Percentiles rank a stretch among this genome's conserved stretches.
These are phyloP conservation scores for Tribolium castaneum DNA, from an alignment of 1,140 invertebrate species.

Conservation along the genomic window DNA sequence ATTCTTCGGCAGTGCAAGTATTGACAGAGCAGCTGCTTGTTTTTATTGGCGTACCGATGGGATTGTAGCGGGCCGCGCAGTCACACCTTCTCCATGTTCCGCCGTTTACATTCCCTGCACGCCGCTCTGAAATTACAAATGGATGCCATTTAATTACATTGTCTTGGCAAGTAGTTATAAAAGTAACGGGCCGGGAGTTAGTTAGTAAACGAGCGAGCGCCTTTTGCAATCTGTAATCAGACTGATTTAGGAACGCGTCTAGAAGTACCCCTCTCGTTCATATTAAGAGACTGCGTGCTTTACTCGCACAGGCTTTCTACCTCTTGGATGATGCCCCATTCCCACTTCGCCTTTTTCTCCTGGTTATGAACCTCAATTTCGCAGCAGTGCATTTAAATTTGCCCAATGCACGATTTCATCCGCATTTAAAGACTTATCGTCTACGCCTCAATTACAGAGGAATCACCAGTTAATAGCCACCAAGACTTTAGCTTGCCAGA, in stretches of 20 bases:
- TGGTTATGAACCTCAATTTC: neutral
- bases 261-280: conserved; percentile 43
- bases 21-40: conserved; percentile 60
- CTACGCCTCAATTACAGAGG: conserved; percentile 38
- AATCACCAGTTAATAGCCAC: conserved; percentile 43
- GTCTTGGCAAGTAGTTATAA: conserved; percentile 64
- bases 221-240: conserved; percentile 61
- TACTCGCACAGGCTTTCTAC: neutral
- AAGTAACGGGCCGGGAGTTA: conserved; percentile 61
- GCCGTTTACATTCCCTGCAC: conserved; percentile 62
- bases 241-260: conserved; percentile 60
- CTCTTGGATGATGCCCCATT: conserved; percentile 3
- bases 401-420: conserved; percentile 6
- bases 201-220: conserved; percentile 56
- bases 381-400: neutral
- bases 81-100: conserved; percentile 64
- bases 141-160: conserved; percentile 65
- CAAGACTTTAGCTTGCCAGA: conserved; percentile 39
- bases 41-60: conserved; percentile 59
- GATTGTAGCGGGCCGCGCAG: conserved; percentile 57
- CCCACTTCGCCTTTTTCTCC: neutral
- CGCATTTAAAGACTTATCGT: conserved; percentile 32
- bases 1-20: conserved; percentile 57
- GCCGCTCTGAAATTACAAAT: conserved; percentile 63
- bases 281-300: conserved; percentile 44